These are phyloP conservation scores for Drosophila bocqueti DNA, from an alignment of 1,140 invertebrate species.

Conservation along the genomic window DNA sequence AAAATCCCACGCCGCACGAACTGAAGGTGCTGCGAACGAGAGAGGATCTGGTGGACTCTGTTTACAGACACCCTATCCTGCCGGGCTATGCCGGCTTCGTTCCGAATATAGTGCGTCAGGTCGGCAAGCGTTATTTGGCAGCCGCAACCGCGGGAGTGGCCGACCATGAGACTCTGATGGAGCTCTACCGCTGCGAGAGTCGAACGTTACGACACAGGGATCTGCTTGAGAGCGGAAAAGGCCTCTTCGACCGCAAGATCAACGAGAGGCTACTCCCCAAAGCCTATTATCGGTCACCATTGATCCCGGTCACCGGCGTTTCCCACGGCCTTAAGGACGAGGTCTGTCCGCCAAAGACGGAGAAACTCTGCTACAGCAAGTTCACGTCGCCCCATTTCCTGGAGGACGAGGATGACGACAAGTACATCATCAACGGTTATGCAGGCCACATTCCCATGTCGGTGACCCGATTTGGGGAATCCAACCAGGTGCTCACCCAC, in stretches of 20 bases:
- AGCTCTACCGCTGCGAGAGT: constrained; percentile 86
- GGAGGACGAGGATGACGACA: constrained; percentile 88
- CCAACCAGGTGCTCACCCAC: constrained; percentile 87
- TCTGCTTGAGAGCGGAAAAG: constrained; percentile 86
- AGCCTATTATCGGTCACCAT: constrained; percentile 88
- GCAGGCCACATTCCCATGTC: constrained; percentile 89
- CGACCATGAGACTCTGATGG: constrained; percentile 88
- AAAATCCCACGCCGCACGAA: constrained; percentile 87
- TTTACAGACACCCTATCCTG: constrained; percentile 89
- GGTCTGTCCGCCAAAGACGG: constrained; percentile 86
- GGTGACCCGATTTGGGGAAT: constrained; percentile 88
- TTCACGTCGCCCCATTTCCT: constrained; percentile 89
- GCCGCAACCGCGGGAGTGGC: constrained; percentile 89
- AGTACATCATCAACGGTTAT: constrained; percentile 89
- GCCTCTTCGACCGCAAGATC: constrained; percentile 86
- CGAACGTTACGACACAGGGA: constrained; percentile 86
- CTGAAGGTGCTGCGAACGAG: constrained; percentile 88
- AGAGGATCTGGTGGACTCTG: constrained; percentile 87
- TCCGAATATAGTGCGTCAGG: constrained; percentile 87
- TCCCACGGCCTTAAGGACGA: constrained; percentile 87
- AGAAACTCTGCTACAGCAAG: constrained; percentile 85
- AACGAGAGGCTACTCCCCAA: constrained; percentile 88
- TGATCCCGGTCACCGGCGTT: constrained; percentile 88
- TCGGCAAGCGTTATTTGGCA: constrained; percentile 89
- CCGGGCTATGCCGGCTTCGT: constrained; percentile 90